phyloP scores from a whole-genome alignment of 2,888 invertebrate species.

The Theretra japonica region DNA sequence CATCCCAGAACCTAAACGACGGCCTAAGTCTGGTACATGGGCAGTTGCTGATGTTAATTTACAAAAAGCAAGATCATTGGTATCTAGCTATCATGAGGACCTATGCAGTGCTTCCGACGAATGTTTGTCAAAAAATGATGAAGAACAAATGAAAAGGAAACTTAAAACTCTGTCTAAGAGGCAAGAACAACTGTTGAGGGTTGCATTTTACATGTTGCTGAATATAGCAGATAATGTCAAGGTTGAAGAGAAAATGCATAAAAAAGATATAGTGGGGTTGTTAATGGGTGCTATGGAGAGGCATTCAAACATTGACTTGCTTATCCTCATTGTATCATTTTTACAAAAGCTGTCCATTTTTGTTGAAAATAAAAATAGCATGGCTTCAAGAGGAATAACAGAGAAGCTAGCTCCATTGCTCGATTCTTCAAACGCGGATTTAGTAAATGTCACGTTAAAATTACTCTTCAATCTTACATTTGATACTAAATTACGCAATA shows the following conservation, averaged over 20 bases:
- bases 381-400: constrained; percentile 92
- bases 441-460: constrained; percentile 93
- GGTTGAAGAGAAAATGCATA: constrained; percentile 98
- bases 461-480: constrained; percentile 98
- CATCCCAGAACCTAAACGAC: constrained; percentile 89
- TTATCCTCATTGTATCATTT: constrained; percentile 96
- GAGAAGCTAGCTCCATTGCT: constrained; percentile 93
- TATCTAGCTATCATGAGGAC: constrained; percentile 89
- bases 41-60: constrained; percentile 82
- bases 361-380: constrained; percentile 96
- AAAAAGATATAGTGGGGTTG: constrained; percentile 95
- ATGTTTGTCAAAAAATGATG: constrained; percentile 85
- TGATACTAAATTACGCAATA: constrained; percentile 92
- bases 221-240: constrained; percentile 98
- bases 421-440: constrained; percentile 87
- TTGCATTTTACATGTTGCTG: constrained; percentile 95
- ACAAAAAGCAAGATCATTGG: constrained; percentile 85
- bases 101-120: constrained; percentile 82
- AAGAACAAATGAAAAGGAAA: constrained; percentile 91
- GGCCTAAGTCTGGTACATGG: constrained; percentile 92
- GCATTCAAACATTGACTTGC: constrained; percentile 92
- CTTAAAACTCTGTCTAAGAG: constrained; percentile 93
- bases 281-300: constrained; percentile 95
- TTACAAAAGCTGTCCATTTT: constrained; percentile 97
- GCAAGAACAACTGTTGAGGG: constrained; percentile 96